Base-by-base conservation (phyloP, 2,888 invertebrate genomes). In the Nomada lathburiana region DNA sequence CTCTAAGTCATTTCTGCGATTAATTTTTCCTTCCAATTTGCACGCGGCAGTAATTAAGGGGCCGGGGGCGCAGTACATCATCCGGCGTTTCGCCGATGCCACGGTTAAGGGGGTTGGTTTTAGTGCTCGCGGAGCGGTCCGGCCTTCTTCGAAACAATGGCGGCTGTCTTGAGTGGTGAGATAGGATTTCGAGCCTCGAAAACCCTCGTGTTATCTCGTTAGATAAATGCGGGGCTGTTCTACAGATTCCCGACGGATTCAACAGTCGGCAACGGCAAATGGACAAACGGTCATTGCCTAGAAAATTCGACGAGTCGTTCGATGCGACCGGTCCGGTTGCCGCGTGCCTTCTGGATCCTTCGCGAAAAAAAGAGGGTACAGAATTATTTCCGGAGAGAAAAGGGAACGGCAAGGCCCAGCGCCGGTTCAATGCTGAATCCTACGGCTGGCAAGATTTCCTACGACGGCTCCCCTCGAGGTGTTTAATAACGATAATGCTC, bases 21-120 rank as follows among this genome's bases (percentile, higher is more conserved):
- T 94, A 94, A 94, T 94, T 94, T 94, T 94, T 94, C 94, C 94
- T 93, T 93, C 94, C 94, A 94, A 94, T 94, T 94, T 94, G 94
- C 94, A 94, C 94, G 93, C 93, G 94, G 93, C 93, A 93, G 94
- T 94, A 94, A 94, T 94, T 94, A 94, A 94, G 94, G 93, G 92
- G 90, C 91, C 89, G 90, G 89, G 85, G 87, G 90, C 90, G 90
- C 91, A 90, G 91, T 92, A 91, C 92, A 92, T 92, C 92, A 91
- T 90, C 90, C 90, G 88, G 87, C 88, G 87, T 86, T 86, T 76
- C 81, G 83, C 82, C 89, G 87, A 86, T 86, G 80, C 85, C 80
- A 79, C 67, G 75, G 77, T 68, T 76, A 72, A 75, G 84, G 84
- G 86, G 85, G 85, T 81, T 83, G 85, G 85, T 85, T 88, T 88